These are phyloP conservation scores for Diglossa cyanea DNA, from an alignment of 2,797 vertebrate species.

Conservation along the genomic window DNA sequence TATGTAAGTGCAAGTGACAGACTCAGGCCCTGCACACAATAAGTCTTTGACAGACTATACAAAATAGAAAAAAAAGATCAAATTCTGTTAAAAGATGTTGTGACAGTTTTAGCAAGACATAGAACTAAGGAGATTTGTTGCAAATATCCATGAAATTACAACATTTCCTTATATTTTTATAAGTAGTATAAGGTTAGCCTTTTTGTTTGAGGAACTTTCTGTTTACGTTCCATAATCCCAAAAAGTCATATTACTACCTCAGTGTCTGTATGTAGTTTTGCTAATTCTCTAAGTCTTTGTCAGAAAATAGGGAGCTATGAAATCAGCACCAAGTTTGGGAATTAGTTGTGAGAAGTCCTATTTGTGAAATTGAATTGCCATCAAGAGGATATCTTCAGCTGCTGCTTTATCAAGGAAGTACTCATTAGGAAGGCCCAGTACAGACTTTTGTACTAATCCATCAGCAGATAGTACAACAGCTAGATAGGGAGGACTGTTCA, in stretches of 20 bases:
- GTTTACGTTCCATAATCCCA: constrained; percentile 28
- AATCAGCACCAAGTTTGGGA: not conserved
- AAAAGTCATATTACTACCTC: constrained; percentile 71
- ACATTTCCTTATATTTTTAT: not conserved
- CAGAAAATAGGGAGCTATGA: not conserved
- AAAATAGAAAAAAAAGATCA: not conserved
- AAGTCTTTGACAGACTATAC: not conserved
- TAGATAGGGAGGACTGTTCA: not conserved
- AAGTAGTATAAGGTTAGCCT: not conserved
- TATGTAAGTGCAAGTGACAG: not conserved
- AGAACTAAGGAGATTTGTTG: not conserved
- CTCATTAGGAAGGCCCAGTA: not conserved
- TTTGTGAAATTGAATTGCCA: not conserved
- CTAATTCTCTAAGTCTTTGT: not conserved
- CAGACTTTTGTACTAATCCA: not conserved
- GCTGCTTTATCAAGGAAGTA: not conserved
- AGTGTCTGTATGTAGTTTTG: not conserved
- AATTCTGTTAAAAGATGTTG: not conserved
- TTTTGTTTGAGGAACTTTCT: constrained; percentile 22
- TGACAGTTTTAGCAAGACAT: not conserved
- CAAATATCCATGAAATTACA: not conserved
- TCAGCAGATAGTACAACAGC: not conserved
- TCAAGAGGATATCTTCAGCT: not conserved
- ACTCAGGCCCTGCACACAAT: not conserved
- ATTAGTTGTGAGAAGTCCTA: not conserved